phyloP scores from a whole-genome alignment of 2,888 invertebrate genomes.

The Limnephilus rhombicus region DNA sequence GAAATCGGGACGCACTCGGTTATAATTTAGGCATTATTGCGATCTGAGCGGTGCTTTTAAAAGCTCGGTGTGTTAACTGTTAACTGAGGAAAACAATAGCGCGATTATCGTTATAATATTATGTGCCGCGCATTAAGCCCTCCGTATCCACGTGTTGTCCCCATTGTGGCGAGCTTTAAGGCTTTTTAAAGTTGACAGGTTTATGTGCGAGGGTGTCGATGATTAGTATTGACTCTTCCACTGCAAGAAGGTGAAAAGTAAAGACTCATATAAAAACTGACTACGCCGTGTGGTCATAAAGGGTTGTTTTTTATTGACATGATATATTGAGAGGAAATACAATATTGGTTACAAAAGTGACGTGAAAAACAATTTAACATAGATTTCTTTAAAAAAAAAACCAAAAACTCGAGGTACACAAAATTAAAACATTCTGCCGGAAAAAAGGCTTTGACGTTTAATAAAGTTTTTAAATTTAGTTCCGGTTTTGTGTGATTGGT shows the following conservation, averaged over 20 bases:
- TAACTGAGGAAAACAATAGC: slow-evolving; percentile 38
- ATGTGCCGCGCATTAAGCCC: slow-evolving; percentile 47
- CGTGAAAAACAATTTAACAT: neutral
- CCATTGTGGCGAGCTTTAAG: slow-evolving; percentile 39
- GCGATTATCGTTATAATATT: slow-evolving; percentile 48
- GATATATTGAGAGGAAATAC: neutral
- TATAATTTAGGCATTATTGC: slow-evolving; percentile 10
- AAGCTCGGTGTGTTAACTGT: slow-evolving; percentile 48
- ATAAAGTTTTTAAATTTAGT: slow-evolving; percentile 20
- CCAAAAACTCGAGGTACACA: neutral
- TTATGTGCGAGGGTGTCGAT: slow-evolving; percentile 41
- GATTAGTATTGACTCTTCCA: slow-evolving; percentile 29
- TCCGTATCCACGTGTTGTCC: slow-evolving; percentile 42
- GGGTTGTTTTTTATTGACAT: slow-evolving; percentile 25
- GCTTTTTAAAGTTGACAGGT: slow-evolving; percentile 51
- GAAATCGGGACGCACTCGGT: slow-evolving; percentile 19
- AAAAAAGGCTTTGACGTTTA: neutral
- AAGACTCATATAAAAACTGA: slow-evolving; percentile 25
- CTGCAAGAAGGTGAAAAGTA: slow-evolving; percentile 15
- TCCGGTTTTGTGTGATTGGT: slow-evolving; percentile 42
- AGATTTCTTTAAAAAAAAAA: neutral
- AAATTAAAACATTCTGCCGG: neutral
- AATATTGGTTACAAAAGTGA: neutral
- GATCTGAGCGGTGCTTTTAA: slow-evolving; percentile 49
- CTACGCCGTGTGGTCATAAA: slow-evolving; percentile 38